Conservation (phyloP, 92 coral and sea anemone genomes). For the Zoanthus sansibaricus region DNA sequence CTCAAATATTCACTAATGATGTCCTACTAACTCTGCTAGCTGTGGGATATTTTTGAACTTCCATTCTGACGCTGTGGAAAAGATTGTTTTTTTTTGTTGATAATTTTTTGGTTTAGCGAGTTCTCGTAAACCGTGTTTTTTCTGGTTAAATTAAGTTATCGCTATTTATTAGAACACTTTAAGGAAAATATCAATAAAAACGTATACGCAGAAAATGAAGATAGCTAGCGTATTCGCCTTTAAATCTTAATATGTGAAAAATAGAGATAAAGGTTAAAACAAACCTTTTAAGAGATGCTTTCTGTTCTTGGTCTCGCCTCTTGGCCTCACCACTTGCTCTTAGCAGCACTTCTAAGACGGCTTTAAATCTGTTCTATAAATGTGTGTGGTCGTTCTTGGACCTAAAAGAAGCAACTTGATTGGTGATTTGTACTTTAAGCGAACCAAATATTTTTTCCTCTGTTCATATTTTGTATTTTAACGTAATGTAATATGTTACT, state of each 20-base stretch:
- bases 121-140: not conserved
- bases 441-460: not conserved
- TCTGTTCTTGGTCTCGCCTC: too few species aligned
- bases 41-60: not conserved
- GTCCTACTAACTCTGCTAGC: not conserved
- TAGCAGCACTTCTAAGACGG: not conserved
- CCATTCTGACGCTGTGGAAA: not conserved
- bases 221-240: not conserved
- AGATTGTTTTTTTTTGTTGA: not conserved
- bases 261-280: not conserved
- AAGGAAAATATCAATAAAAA: not conserved
- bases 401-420: constrained; percentile 20
- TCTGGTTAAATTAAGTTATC: not conserved
- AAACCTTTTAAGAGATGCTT: constrained; percentile 29
- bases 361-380: not conserved
- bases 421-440: constrained; percentile 21
- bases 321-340: not conserved
- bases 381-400: constrained; percentile 38
- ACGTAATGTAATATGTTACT: constrained; percentile 30
- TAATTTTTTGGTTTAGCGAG: not conserved
- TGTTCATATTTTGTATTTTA: not conserved
- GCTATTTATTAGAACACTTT: constrained; percentile 7
- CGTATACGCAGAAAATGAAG: not conserved
- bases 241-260: not conserved
- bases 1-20: not conserved